These are phyloP conservation scores for Autographa gamma DNA, from an alignment of 2,888 invertebrate genomes.

Conservation along the genomic window DNA sequence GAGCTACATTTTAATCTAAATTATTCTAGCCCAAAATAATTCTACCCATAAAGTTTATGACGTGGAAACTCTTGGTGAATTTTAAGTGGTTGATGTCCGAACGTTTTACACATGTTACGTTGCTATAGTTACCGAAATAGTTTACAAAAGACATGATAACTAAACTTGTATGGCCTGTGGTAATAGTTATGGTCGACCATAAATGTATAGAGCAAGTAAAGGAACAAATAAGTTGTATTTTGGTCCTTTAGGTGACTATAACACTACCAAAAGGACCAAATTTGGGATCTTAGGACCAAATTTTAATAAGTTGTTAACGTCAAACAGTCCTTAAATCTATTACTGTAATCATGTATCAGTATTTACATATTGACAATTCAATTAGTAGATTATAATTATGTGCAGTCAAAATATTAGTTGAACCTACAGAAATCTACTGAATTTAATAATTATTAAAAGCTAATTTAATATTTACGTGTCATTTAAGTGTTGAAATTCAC, in stretches of 20 bases:
- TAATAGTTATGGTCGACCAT: constrained; percentile 15
- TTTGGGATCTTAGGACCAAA: not conserved
- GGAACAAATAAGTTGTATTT: not conserved
- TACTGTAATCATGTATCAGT: not conserved
- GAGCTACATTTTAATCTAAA: constrained; percentile 59
- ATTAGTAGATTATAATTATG: not conserved
- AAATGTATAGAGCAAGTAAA: no score
- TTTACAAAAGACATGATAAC: constrained; percentile 11
- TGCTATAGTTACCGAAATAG: constrained; percentile 18
- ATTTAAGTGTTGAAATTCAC: not conserved
- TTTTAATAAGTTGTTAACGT: not conserved
- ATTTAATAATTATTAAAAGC: not conserved
- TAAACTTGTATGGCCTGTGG: not conserved
- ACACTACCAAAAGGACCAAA: constrained; percentile 2
- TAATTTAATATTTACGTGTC: not conserved
- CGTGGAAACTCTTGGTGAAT: constrained; percentile 55
- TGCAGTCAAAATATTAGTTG: not conserved
- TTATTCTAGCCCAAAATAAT: constrained; percentile 60
- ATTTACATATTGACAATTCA: not conserved
- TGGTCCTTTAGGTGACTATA: not conserved
- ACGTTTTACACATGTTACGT: constrained; percentile 5
- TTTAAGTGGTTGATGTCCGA: constrained; percentile 38
- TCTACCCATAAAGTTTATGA: constrained; percentile 54
- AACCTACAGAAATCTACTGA: not conserved
- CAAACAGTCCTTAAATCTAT: not conserved